A percentile compares a stretch with the other conserved stretches of the same genome.
Evolutionary conservation across 2,113 vertebrate genomes (phyloP).

Genomic region (Pardalotus punctatus): DNA sequence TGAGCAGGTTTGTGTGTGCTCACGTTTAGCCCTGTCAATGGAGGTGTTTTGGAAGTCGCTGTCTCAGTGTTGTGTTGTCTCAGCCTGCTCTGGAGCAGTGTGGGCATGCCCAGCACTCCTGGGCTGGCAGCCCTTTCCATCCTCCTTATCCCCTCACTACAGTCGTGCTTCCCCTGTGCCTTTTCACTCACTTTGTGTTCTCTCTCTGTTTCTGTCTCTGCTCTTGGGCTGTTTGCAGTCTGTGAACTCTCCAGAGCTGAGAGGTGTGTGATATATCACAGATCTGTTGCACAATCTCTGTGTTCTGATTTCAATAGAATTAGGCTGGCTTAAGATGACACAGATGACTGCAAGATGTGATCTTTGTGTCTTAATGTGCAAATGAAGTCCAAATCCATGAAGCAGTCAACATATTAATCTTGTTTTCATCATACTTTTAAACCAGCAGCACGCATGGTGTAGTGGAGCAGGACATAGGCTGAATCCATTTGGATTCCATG

Average conservation of each 20-base stretch:
- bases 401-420: not conserved
- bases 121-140: not conserved
- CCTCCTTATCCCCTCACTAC: rapidly evolving
- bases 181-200: not conserved
- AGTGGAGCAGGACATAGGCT: not conserved
- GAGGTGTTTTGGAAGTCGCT: not conserved
- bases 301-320: not conserved
- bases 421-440: not conserved
- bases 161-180: not conserved
- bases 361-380: not conserved
- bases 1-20: not conserved
- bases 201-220: not conserved
- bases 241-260: not conserved
- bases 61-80: not conserved
- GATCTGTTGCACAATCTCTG: rapidly evolving
- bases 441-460: rapidly evolving
- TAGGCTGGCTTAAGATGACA: not conserved
- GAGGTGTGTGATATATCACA: not conserved
- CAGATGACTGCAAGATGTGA: not conserved
- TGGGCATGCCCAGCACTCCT: not conserved
- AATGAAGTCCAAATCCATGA: not conserved
- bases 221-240: not conserved
- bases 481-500: not conserved
- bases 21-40: not conserved
- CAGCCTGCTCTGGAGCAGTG: not conserved